phyloP scores from a whole-genome alignment of 1,140 invertebrate species.

The Acromyrmex charruanus region DNA sequence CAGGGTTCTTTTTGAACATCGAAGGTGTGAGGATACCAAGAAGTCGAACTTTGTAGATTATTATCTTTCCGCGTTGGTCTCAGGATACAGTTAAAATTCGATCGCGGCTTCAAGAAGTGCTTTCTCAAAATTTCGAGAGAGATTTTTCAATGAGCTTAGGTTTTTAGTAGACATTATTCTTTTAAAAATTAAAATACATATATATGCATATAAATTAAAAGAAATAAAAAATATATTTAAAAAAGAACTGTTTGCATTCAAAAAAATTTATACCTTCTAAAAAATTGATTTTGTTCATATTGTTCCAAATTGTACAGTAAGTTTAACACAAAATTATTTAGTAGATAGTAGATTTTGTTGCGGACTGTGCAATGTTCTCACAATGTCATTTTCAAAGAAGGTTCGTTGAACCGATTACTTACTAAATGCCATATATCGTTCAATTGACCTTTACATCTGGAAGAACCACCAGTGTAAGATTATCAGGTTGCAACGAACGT shows the following conservation, averaged over 20 bases:
- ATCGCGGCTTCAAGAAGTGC: background rate
- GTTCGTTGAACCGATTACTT: background rate
- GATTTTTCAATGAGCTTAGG: too few relatives aligned
- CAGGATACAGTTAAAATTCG: conserved; percentile 16
- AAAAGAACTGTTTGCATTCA: background rate
- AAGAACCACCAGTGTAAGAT: conserved; percentile 15
- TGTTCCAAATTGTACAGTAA: background rate
- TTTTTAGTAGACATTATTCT: background rate
- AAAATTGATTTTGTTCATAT: background rate
- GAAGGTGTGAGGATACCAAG: conserved; percentile 59
- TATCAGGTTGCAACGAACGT: conserved; percentile 27
- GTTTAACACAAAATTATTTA: background rate
- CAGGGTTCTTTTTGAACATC: background rate
- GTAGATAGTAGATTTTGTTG: background rate
- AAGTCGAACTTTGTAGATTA: conserved; percentile 58
- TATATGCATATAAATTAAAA: background rate
- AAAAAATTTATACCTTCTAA: background rate
- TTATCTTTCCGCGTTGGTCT: conserved; percentile 45
- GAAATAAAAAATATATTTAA: background rate
- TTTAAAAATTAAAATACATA: background rate
- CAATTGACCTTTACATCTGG: conserved; percentile 48
- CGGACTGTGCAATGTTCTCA: background rate
- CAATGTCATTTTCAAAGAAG: background rate
- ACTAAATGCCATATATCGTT: conserved; percentile 9
- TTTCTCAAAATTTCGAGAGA: background rate